Conservation (phyloP, 1,140 invertebrate species). For the Drosophila ficusphila region DNA sequence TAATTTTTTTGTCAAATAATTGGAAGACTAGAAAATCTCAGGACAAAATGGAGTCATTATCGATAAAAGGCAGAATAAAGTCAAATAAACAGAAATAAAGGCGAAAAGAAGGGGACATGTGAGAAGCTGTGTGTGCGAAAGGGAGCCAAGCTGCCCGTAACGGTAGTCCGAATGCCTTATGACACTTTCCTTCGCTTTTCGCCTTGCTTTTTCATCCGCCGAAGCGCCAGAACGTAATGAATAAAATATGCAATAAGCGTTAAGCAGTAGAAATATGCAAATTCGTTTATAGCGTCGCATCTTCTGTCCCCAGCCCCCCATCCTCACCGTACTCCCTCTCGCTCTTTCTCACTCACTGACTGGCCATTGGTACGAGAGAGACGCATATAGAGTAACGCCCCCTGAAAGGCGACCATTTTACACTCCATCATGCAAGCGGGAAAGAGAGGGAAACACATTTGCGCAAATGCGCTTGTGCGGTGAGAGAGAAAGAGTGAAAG, state of each 20-base stretch:
- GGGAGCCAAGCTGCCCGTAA: not conserved
- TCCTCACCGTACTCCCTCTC: not conserved
- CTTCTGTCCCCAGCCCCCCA: not conserved
- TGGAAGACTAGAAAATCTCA: not conserved
- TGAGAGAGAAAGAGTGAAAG: constrained; percentile 6
- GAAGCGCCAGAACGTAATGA: constrained; percentile 76
- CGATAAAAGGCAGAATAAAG: constrained; percentile 17
- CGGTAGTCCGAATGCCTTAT: constrained; percentile 64
- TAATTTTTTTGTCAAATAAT: too few relatives aligned
- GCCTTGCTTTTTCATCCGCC: constrained; percentile 21
- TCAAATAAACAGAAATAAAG: not conserved
- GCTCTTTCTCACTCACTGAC: not conserved
- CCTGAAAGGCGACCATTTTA: constrained; percentile 72
- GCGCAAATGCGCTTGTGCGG: not conserved
- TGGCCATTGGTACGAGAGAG: constrained; percentile 18
- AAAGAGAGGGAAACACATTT: constrained; percentile 3
- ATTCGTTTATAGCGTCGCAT: constrained; percentile 54
- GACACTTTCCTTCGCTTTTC: constrained; percentile 59
- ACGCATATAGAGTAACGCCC: constrained; percentile 62
- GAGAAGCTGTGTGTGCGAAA: not conserved
- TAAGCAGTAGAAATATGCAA: constrained; percentile 74
- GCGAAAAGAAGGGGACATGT: not conserved
- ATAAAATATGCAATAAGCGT: constrained; percentile 80
- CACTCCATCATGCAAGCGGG: constrained; percentile 45
- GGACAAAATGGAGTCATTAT: constrained; percentile 32